These are phyloP conservation scores for Anarhynchus alexandrinus DNA, from an alignment of 2,113 vertebrate species.

Conservation along the genomic window DNA sequence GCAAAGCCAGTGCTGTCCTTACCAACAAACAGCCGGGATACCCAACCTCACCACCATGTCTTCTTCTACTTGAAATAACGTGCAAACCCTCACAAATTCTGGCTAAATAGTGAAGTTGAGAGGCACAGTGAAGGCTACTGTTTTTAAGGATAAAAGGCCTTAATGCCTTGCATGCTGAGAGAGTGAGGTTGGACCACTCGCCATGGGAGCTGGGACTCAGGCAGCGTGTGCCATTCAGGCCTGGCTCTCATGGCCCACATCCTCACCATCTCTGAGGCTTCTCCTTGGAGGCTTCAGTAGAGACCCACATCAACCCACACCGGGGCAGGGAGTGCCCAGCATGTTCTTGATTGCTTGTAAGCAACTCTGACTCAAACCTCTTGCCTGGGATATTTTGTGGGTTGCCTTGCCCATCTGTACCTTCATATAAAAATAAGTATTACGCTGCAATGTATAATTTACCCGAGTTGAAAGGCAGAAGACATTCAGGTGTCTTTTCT, in stretches of 20 bases:
- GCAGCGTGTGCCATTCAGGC: not conserved
- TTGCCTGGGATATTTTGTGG: not conserved
- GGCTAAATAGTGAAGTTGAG: not conserved
- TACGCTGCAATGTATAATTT: not conserved
- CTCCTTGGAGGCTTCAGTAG: not conserved
- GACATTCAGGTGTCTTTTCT: not conserved
- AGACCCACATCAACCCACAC: not conserved
- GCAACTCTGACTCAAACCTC: not conserved
- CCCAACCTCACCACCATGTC: accelerated
- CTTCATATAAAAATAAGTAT: not conserved
- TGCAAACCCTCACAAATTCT: not conserved
- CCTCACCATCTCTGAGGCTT: not conserved
- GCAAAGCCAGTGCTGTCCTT: not conserved
- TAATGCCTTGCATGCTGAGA: not conserved
- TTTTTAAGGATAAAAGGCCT: not conserved
- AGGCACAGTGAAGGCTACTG: not conserved
- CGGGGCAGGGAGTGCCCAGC: not conserved
- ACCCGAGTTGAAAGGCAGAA: not conserved
- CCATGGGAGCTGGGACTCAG: no score
- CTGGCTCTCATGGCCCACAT: accelerated
- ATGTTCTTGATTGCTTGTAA: accelerated
- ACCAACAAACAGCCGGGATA: accelerated
- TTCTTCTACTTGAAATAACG: not conserved
- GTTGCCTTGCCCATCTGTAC: not conserved
- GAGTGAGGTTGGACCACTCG: not conserved